Evolutionary conservation across 2,113 vertebrate genomes (phyloP).

Genomic region (Lepidothrix coronata): DNA sequence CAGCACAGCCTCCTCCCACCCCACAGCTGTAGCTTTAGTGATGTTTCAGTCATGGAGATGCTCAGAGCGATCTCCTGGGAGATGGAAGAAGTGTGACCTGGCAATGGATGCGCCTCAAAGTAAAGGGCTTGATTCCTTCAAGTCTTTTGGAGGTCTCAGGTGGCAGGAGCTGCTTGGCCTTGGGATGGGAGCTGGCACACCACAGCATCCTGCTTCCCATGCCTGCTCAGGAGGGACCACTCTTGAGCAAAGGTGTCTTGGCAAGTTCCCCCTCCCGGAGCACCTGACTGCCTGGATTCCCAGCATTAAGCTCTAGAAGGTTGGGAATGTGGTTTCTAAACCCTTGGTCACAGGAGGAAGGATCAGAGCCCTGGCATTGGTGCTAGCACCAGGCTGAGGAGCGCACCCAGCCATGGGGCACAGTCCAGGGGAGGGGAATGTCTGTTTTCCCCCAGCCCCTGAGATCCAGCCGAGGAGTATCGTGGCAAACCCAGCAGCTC

Average conservation of each 20-base stretch:
- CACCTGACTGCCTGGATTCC: neutral
- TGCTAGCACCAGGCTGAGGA: neutral
- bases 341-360: neutral
- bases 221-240: neutral
- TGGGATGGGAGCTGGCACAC: rapidly evolving
- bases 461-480: neutral
- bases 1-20: neutral
- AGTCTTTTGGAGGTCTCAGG: neutral
- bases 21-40: neutral
- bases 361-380: neutral
- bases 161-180: neutral
- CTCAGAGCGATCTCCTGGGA: neutral
- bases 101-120: neutral
- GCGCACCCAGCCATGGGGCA: neutral
- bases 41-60: neutral
- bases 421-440: neutral
- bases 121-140: neutral
- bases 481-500: neutral
- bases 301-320: neutral
- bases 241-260: neutral
- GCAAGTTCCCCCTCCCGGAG: neutral
- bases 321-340: neutral
- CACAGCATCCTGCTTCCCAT: rapidly evolving
- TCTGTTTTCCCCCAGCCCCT: neutral
- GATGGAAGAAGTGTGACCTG: neutral